Evolutionary conservation across 2,797 vertebrate genomes (phyloP).

Genomic region (Oreochromis mossambicus): DNA sequence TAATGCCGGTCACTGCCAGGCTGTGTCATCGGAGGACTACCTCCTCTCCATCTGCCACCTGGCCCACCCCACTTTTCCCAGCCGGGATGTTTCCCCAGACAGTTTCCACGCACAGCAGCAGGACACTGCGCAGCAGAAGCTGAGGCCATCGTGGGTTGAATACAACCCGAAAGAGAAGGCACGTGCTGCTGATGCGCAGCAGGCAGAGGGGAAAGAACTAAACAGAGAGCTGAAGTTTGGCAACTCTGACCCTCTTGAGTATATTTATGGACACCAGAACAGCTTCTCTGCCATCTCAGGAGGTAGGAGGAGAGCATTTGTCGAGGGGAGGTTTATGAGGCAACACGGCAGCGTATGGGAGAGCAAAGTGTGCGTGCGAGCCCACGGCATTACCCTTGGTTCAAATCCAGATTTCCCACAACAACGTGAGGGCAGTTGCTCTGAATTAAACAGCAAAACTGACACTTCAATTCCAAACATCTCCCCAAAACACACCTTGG

Average conservation of each 20-base stretch:
- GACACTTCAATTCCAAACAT: constrained; percentile 9
- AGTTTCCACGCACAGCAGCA: constrained; percentile 42
- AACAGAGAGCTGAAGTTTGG: constrained; percentile 9
- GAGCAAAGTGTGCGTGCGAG: constrained; percentile 20
- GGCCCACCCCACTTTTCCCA: constrained; percentile 81
- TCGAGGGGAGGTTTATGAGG: neutral
- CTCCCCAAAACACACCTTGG: neutral
- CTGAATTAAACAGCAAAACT: constrained; percentile 53
- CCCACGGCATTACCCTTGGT: constrained; percentile 63
- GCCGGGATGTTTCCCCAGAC: constrained; percentile 49
- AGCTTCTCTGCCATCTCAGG: constrained; percentile 24
- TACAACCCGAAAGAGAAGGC: constrained; percentile 2
- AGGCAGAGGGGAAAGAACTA: neutral
- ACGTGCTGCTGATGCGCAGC: neutral
- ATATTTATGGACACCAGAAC: constrained; percentile 73
- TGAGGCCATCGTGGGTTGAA: constrained; percentile 27
- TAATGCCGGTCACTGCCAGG: constrained; percentile 28
- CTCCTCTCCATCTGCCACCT: constrained; percentile 87
- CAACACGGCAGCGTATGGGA: neutral
- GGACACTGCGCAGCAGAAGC: constrained; percentile 45
- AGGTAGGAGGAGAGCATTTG: neutral
- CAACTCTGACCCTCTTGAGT: constrained; percentile 79
- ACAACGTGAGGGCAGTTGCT: constrained; percentile 69
- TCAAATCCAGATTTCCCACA: constrained; percentile 55
- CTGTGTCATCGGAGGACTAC: constrained; percentile 79